phyloP scores from a whole-genome alignment of 2,113 vertebrate species.

The Phycodurus eques region DNA sequence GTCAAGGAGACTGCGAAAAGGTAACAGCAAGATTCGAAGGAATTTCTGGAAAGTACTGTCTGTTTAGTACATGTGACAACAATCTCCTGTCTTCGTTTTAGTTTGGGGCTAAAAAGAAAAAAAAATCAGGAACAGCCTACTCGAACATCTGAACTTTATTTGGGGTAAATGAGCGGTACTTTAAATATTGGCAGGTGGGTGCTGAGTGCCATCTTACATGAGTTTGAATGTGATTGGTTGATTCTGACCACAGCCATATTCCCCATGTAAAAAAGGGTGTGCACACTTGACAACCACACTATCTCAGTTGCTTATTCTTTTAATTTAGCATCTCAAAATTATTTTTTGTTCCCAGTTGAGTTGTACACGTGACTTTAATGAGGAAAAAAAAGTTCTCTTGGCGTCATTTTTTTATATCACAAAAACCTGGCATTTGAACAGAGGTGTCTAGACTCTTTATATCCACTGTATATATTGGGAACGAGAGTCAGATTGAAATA shows the following conservation, averaged over 20 bases:
- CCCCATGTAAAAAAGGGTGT: not conserved
- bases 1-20: too few relatives aligned
- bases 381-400: not conserved
- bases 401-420: not conserved
- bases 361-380: not conserved
- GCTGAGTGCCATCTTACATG: too few relatives aligned
- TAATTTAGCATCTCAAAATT: too few relatives aligned
- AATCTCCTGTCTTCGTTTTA: too few relatives aligned
- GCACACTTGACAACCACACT: not conserved
- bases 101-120: too few relatives aligned
- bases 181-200: too few relatives aligned
- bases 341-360: not conserved
- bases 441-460: not conserved
- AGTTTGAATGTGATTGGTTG: not conserved
- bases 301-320: not conserved
- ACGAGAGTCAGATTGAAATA: conserved; percentile 9
- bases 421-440: not conserved
- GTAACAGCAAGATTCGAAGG: too few relatives aligned
- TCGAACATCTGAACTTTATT: too few relatives aligned
- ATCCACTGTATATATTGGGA: not conserved
- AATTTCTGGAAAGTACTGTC: too few relatives aligned
- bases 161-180: too few relatives aligned
- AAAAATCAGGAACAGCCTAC: too few relatives aligned
- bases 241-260: not conserved
- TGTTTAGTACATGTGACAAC: too few relatives aligned